Evolutionary conservation across 2,797 vertebrate species (phyloP), one percentile per base, ranked within the genome.

Genomic region (Loris lydekkerianus): DNA sequence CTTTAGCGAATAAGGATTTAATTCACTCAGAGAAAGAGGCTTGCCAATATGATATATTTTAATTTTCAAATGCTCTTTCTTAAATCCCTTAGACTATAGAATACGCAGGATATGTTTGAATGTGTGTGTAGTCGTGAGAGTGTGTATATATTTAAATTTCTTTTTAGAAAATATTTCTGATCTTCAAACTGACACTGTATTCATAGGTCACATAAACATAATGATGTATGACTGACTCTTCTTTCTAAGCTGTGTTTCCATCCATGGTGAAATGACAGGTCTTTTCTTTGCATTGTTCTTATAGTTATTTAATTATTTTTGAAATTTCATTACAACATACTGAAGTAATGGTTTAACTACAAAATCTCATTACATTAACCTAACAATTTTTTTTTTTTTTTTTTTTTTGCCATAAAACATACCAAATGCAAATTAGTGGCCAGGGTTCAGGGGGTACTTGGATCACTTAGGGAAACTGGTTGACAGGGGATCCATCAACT

Each of bases 1-100:
- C 17, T 95, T 96, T 76, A 91, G 37, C 81, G 76, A 91, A 25
- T 86, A 63, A 93, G 53, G 29, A 96, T 91, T 97, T 98, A 80
- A 96, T 80, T 95, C 63, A 40, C 69, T 97, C 86, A 40, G 8
- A 67, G 21, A 95, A 97, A 93, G 73, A 94, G 43, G 9, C 40
- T 67, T 85, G 46, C 53, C 83, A 43, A 78, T 85, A 31, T 80
- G 56, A 67, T 72, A n/a, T 40, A 40, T 37, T 29, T 34, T 87
- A 70, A 31, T 78, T 91, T 92, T 76, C 34, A 87, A 80, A 11
- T 86, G 13, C 60, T 89, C 25, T 77, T 7, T 67, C 18, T 89
- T 82, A 91, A 81, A 53, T 25, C 53, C 56, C 8, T 83, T 46
- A 88, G 31, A 73, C 40, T 78, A 46, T 76, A 92, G 69, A 90